Percentiles rank a stretch among this genome's conserved stretches.
Conservation (phyloP, 2,797 vertebrate species). For the Phylloscopus collybita region DNA sequence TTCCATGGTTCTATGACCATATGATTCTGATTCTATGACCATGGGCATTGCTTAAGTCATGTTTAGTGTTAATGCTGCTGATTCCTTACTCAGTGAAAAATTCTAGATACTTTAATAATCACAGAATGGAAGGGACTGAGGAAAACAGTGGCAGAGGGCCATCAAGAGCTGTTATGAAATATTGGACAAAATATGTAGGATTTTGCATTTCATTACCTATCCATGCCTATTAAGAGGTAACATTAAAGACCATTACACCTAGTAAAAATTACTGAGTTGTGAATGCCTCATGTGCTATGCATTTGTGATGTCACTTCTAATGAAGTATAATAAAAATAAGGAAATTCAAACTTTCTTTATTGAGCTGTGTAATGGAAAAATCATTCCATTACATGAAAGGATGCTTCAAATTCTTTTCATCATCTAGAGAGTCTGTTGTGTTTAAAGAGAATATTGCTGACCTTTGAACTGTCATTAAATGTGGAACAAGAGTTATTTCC, state of each 20-base stretch:
- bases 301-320: not conserved
- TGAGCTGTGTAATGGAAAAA: not conserved
- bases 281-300: not conserved
- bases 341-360: not conserved
- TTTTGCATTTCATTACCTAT: not conserved
- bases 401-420: not conserved
- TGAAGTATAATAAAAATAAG: not conserved
- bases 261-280: not conserved
- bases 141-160: not conserved
- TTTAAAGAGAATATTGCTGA: not conserved
- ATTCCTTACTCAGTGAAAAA: not conserved
- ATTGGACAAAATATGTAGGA: accelerated
- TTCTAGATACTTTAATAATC: not conserved
- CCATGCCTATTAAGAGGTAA: not conserved
- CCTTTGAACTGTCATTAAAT: not conserved
- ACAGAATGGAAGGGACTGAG: not conserved
- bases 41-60: not conserved
- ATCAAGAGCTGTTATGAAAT: not conserved
- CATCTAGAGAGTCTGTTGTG: not conserved
- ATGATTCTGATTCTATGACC: not conserved
- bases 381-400: not conserved
- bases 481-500: not conserved
- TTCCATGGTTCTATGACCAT: accelerated
- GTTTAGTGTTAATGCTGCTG: not conserved
- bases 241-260: not conserved